A percentile compares a stretch with the other conserved stretches of the same genome.
These are phyloP conservation scores for Ophonus ardosiacus DNA, from an alignment of 2,888 invertebrate genomes.

Conservation along the genomic window DNA sequence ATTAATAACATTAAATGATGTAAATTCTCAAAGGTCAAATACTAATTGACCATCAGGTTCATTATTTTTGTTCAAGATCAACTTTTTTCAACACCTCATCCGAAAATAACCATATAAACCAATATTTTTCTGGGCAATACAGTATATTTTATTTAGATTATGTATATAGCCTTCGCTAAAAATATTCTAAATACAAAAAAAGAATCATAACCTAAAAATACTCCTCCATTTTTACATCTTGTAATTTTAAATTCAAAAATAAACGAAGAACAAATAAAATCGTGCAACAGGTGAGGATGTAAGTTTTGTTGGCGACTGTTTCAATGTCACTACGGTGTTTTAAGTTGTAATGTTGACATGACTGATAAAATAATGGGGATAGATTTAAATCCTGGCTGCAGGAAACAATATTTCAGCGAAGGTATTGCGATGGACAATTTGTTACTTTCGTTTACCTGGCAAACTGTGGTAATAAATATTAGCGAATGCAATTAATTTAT, in stretches of 20 bases:
- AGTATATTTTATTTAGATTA: neutral
- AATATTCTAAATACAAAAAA: slow-evolving; percentile 1
- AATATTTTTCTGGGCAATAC: slow-evolving; percentile 13
- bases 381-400: slow-evolving; percentile 25
- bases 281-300: slow-evolving; percentile 7
- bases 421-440: slow-evolving; percentile 34
- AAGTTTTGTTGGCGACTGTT: neutral
- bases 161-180: neutral
- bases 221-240: neutral
- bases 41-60: slow-evolving; percentile 42
- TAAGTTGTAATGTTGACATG: slow-evolving; percentile 8
- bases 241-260: neutral
- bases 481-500: neutral
- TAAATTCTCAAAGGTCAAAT: slow-evolving; percentile 32
- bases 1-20: slow-evolving; percentile 40
- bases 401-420: slow-evolving; percentile 10
- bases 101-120: neutral
- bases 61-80: slow-evolving; percentile 12
- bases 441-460: slow-evolving; percentile 56
- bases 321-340: slow-evolving; percentile 30
- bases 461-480: slow-evolving; percentile 25
- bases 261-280: slow-evolving; percentile 7
- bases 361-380: neutral
- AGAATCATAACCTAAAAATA: neutral
- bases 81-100: slow-evolving; percentile 2